These are phyloP conservation scores for Cylindroiulus punctatus DNA, from an alignment of 2,888 invertebrate genomes.

Conservation along the genomic window DNA sequence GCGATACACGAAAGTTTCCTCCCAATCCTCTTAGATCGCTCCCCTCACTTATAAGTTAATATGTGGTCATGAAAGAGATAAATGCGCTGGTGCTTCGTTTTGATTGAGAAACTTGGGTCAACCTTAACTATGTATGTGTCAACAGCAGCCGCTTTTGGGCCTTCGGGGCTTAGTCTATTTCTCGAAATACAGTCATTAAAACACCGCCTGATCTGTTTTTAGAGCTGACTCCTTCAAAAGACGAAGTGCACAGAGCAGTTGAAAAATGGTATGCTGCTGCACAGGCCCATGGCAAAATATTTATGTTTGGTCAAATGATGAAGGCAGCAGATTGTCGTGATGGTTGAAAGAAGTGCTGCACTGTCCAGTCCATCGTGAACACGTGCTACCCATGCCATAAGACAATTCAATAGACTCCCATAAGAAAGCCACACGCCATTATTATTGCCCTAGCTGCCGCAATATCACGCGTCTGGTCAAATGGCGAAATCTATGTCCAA, in stretches of 20 bases:
- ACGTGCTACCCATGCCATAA: conserved; percentile 27
- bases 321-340: conserved; percentile 47
- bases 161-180: conserved; percentile 14
- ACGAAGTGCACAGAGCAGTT: conserved; percentile 2
- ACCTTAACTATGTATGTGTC: conserved; percentile 52
- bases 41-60: conserved; percentile 40
- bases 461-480: background rate
- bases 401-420: conserved; percentile 40
- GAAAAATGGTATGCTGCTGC: conserved; percentile 42
- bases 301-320: conserved; percentile 49
- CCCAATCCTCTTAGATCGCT: conserved; percentile 39
- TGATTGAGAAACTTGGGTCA: conserved; percentile 52
- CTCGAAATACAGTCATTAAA: conserved; percentile 39
- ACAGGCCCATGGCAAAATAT: conserved; percentile 47
- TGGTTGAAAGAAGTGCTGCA: conserved; percentile 40
- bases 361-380: conserved; percentile 50
- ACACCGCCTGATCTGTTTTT: conserved; percentile 39
- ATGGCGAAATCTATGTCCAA: background rate
- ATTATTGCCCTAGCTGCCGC: conserved; percentile 3
- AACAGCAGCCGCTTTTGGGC: conserved; percentile 46
- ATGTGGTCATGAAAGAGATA: conserved; percentile 44
- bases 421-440: conserved; percentile 33
- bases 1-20: conserved; percentile 25
- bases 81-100: conserved; percentile 41
- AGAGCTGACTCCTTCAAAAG: conserved; percentile 5